Evolutionary conservation across 1,140 invertebrate species (phyloP).

Genomic region (Meteorus sp.): DNA sequence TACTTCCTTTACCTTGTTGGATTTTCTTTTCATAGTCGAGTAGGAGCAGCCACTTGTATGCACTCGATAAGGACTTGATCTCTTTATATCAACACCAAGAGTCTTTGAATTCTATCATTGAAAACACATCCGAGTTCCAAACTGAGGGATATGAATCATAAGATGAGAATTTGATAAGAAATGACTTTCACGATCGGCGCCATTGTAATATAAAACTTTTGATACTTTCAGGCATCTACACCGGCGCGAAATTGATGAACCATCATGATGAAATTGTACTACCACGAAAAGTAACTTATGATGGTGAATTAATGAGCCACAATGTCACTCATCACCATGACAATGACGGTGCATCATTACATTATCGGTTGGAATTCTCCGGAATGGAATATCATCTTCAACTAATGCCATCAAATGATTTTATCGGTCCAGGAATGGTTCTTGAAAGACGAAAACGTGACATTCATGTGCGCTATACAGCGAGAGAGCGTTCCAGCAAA

Average conservation of each 20-base stretch:
- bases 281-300: constrained; percentile 62
- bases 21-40: too few relatives aligned
- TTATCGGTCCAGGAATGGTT: constrained; percentile 70
- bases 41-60: too few relatives aligned
- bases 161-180: too few relatives aligned
- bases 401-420: constrained; percentile 65
- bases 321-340: constrained; percentile 60
- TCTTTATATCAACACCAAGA: too few relatives aligned
- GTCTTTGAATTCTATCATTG: too few relatives aligned
- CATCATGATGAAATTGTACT: constrained; percentile 59
- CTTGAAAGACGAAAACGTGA: constrained; percentile 70
- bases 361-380: constrained; percentile 63
- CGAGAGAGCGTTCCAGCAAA: constrained; percentile 56
- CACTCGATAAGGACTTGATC: too few relatives aligned
- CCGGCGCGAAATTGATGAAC: constrained; percentile 42
- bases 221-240: constrained; percentile 59
- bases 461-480: constrained; percentile 57
- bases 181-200: too few relatives aligned
- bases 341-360: constrained; percentile 49
- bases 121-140: too few relatives aligned
- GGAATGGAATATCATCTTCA: constrained; percentile 62
- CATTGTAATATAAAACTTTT: too few relatives aligned
- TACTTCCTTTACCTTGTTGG: too few relatives aligned
- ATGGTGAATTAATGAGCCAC: constrained; percentile 62
- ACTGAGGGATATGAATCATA: too few relatives aligned